These are phyloP conservation scores for Aurelia sp. DNA, from an alignment of 30 jellyfish, hydroid and myxozoan genomes.

Conservation along the genomic window DNA sequence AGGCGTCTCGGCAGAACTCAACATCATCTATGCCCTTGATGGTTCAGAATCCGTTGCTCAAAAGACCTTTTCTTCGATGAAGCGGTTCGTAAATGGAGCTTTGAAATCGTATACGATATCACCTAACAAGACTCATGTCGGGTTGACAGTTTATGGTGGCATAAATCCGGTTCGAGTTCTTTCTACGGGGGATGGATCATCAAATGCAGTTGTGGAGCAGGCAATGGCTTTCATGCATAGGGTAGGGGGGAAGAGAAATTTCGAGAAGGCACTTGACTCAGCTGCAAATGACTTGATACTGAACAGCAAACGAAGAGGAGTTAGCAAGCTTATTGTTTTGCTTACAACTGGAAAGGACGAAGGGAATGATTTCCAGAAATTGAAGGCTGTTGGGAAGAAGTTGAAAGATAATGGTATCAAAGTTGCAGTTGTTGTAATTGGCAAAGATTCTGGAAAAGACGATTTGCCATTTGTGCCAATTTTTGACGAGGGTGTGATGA, in stretches of 20 bases:
- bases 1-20: constrained; percentile 46
- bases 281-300: not conserved
- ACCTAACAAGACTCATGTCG: constrained; percentile 48
- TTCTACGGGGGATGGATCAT: constrained; percentile 24
- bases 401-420: not conserved
- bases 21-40: constrained; percentile 73
- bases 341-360: constrained; percentile 38
- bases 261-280: constrained; percentile 46
- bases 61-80: constrained; percentile 27
- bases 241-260: constrained; percentile 62
- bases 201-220: not conserved
- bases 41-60: constrained; percentile 58
- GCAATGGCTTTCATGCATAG: not conserved
- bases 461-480: not conserved
- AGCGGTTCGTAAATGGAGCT: constrained; percentile 45
- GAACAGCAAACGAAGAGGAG: not conserved
- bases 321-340: constrained; percentile 50
- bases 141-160: constrained; percentile 59
- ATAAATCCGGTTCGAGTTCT: not conserved
- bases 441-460: not conserved
- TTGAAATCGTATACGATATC: constrained; percentile 33
- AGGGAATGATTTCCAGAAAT: not conserved
- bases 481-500: not conserved
- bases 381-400: constrained; percentile 11
- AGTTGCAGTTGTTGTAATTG: constrained; percentile 55